Base-by-base conservation (phyloP, 2,113 vertebrate species). In the Salvator merianae region DNA sequence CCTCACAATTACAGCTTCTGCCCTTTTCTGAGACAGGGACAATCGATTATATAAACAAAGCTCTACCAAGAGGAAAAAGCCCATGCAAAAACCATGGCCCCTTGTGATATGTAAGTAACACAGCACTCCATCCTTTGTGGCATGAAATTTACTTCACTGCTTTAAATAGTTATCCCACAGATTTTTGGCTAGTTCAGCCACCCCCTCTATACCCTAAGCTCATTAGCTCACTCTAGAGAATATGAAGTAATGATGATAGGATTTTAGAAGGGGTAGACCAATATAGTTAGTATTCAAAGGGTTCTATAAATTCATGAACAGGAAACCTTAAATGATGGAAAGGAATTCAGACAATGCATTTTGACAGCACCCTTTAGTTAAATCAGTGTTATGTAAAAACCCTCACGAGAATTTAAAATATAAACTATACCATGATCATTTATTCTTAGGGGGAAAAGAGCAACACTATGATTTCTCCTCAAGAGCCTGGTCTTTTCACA, bases 391-490 rank as follows among this genome's bases (percentile, higher is more conserved):
- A 47, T 5, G 43, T 47, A 47, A 47, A 47, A 47, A 47, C 5
- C 43, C 43, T 18, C 63, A 62, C 36, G 28, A 73, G 36, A 65
- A 32, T 50, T 62, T 86, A 84, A 82, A 86, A 81, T 90, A 75
- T 86, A 82, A 84, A 89, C 65, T 74, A 22, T 43, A 22, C 34
- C 77, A 70, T 50, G 20, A 50, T 28, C 28, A 32, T 55, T 83
- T 75, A 20, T 47, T 83, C 22, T 75, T 74, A 50, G 16, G 30
- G 18, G 43, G 75, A 69, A 40, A 72, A 30, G 38, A 63, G 32
- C 28, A 86, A 84, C 85, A 86, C 86, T 81, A 84, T 66, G 89
- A 79, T 50, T 83, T 62, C 86, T 87, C 72, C 28, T 73, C 55
- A 30, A 82, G 63, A 28, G 26, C 55, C 53, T 43, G 70, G 50